Conservation (phyloP, 1,140 invertebrate species). For the Trachelipus rathkii region DNA sequence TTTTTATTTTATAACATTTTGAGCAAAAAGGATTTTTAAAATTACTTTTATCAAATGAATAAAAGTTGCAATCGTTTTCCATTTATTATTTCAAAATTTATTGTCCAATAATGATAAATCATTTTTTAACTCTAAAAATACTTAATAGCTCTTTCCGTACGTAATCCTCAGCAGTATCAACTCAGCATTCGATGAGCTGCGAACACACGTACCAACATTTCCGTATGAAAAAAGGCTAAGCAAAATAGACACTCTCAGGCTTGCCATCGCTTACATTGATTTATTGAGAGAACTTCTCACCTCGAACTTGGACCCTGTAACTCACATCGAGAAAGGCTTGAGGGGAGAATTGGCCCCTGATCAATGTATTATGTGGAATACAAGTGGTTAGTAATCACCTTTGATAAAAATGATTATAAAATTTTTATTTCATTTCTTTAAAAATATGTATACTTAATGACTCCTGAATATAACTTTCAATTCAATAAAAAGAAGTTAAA, state of each 20-base stretch:
- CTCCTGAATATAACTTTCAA: too few relatives aligned
- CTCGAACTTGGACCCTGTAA: slow-evolving; percentile 78
- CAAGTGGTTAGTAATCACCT: slow-evolving; percentile 78
- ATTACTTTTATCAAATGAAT: too few relatives aligned
- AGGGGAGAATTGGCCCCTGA: slow-evolving; percentile 76
- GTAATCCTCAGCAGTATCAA: slow-evolving; percentile 71
- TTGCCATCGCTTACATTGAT: slow-evolving; percentile 95
- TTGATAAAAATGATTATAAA: too few relatives aligned
- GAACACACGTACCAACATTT: slow-evolving; percentile 94
- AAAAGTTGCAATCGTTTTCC: too few relatives aligned
- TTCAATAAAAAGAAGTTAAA: too few relatives aligned
- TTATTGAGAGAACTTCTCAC: slow-evolving; percentile 78
- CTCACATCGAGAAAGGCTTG: slow-evolving; percentile 87
- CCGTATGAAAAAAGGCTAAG: slow-evolving; percentile 96
- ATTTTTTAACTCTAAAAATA: background rate
- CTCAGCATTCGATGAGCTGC: slow-evolving; percentile 92
- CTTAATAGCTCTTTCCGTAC: background rate
- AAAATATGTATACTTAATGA: too few relatives aligned
- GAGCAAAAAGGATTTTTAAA: too few relatives aligned
- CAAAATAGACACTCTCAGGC: slow-evolving; percentile 91
- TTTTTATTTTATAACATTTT: too few relatives aligned
- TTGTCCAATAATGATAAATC: background rate
- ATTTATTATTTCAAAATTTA: too few relatives aligned
- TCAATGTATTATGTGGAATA: slow-evolving; percentile 87
- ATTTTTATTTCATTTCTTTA: too few relatives aligned